Evolutionary conservation across 2,888 invertebrate species (phyloP), one percentile per base, ranked within the genome.

Genomic region (Cyrtodaria siliqua): DNA sequence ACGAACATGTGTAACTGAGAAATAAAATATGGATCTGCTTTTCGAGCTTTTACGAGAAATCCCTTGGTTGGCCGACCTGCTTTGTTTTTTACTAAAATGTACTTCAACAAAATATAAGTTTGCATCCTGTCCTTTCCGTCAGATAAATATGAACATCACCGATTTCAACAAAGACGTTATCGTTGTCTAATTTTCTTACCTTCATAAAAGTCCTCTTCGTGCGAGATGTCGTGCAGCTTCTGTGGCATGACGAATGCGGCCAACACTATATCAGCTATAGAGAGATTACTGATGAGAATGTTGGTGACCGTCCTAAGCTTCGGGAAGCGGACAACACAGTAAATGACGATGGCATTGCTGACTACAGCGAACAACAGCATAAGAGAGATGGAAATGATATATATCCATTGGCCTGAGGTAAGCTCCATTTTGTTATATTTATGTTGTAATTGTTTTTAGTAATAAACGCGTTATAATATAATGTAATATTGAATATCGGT

Each of bases 151-250:
- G n/a, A n/a, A n/a, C n/a, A n/a, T n/a, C n/a, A n/a, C n/a, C n/a
- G n/a, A n/a, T n/a, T n/a, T n/a, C n/a, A n/a, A n/a, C n/a, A n/a
- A n/a, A n/a, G n/a, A n/a, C n/a, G n/a, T n/a, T n/a, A n/a, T n/a
- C n/a, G n/a, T n/a, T n/a, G n/a, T n/a, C 12, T 33, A 33, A 33
- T 33, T 33, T 8, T 33, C 44, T 67, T 71, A 91, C 91, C 87
- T 86, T 90, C 89, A 59, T 84, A 72, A 64, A 82, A 91, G 38
- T 84, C 69, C 8, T 80, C 80, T 4, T 71, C 83, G 60, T 90
- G 91, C 2, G 88, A 83, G 8, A 90, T 75, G 57, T 91, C 90
- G 60, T 90, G 90, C 1, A 91, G 77, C 38, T 85, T 85, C 63
- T 88, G 88, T 1, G 91, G 90, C 56, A 90, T 64, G 18, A 87